Conservation (phyloP, 2,888 invertebrate species). For the Nebria salina region DNA sequence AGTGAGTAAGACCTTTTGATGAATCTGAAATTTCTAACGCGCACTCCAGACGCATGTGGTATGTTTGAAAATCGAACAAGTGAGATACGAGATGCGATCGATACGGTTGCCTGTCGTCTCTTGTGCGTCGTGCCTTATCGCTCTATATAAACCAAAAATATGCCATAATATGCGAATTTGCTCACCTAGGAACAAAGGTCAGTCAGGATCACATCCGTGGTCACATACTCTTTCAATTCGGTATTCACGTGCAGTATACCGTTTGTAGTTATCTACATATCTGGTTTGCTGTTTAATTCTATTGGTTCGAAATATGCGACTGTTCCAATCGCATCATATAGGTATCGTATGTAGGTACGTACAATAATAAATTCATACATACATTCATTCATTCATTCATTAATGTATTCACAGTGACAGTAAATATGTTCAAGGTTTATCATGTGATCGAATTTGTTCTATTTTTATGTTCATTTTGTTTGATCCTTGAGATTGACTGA, state of each 20-base stretch:
- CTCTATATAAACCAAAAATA: not conserved
- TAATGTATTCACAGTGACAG: constrained; percentile 11
- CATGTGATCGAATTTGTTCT: constrained; percentile 10
- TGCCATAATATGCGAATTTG: constrained; percentile 23
- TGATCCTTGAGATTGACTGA: not conserved
- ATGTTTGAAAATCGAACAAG: constrained; percentile 12
- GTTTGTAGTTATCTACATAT: not conserved
- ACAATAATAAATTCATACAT: not conserved
- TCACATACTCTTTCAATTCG: not conserved
- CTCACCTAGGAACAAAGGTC: constrained; percentile 30
- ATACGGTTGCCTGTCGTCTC: not conserved
- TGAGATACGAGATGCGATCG: constrained; percentile 8
- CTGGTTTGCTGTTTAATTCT: not conserved
- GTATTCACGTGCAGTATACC: not conserved
- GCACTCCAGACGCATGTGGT: not conserved
- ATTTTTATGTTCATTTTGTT: not conserved
- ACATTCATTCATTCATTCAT: not conserved
- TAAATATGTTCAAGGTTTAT: constrained; percentile 15
- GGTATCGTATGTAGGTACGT: not conserved
- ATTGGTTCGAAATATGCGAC: not conserved
- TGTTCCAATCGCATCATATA: constrained; percentile 2
- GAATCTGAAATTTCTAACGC: too few relatives aligned
- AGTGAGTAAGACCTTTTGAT: too few relatives aligned
- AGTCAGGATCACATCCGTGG: not conserved
- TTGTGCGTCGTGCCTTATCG: not conserved